Conservation (phyloP, 2,888 invertebrate species). For the Drosophila kanekoi region DNA sequence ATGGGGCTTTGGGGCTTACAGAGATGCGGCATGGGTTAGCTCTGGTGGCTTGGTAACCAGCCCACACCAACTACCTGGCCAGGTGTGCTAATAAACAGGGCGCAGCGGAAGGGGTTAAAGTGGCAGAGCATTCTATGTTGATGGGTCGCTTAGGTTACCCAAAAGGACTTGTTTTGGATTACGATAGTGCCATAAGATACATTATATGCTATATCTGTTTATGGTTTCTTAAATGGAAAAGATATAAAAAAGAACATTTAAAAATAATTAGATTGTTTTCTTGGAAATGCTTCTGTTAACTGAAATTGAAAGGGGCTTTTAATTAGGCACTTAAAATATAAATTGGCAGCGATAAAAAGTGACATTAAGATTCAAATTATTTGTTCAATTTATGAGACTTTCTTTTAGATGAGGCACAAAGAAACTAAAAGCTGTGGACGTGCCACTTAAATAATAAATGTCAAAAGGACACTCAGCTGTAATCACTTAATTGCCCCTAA, state of each 20-base stretch:
- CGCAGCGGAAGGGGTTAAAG: not conserved
- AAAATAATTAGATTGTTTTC: too few species aligned
- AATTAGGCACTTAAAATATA: too few species aligned
- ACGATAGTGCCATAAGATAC: conserved; percentile 11
- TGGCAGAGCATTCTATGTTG: conserved; percentile 31
- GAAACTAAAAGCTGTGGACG: too few species aligned
- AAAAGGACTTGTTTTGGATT: conserved; percentile 34
- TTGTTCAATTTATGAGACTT: too few species aligned
- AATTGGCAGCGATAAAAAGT: not conserved
- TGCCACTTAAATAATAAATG: not conserved
- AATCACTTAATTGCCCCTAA: conserved; percentile 30
- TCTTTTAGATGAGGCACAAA: too few species aligned
- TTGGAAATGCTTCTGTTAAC: too few species aligned
- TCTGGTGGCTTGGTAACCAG: conserved; percentile 56
- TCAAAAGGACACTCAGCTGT: conserved; percentile 1
- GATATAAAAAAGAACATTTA: too few species aligned
- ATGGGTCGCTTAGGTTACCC: conserved; percentile 26
- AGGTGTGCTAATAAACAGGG: not conserved
- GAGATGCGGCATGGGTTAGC: conserved; percentile 18
- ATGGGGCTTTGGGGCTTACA: conserved; percentile 14
- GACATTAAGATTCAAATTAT: too few species aligned
- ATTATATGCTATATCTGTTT: too few species aligned
- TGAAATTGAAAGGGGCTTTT: too few species aligned
- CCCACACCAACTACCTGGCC: conserved; percentile 4
- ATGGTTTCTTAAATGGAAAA: too few species aligned